Evolutionary conservation across 2,888 invertebrate genomes (phyloP), one percentile per base, ranked within the genome.

Genomic region (Ophraella communa): DNA sequence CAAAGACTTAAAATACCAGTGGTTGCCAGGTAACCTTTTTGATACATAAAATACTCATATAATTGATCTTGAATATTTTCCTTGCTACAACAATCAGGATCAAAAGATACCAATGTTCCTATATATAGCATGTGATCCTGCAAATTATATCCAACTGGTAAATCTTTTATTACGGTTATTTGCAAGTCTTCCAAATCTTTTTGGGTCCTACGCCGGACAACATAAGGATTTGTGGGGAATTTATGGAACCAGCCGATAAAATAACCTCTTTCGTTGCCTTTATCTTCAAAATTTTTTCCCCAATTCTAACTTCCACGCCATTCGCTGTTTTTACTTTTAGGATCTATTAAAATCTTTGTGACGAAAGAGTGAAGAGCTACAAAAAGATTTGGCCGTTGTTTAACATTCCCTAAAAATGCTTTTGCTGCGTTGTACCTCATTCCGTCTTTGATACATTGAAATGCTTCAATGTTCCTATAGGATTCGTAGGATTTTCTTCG

Each of bases 221-320:
- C 87, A 91, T 86, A 45, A 92, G 80, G 4, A 92, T 73, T 74
- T 91, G 89, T 0, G 91, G 89, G 1, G 87, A 85, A 71, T 87
- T 89, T 56, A 91, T 83, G 3, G 88, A 84, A 3, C 91, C 91
- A 0, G 86, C 88, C 8, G 88, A 86, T 4, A 92, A 73, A 59
- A 91, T 86, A 0, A 91, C 84, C 73, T 89, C 89, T 65, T 86
- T 87, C 8, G 81, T 81, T 2, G 87, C 88, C 53, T 69, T 72
- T 7, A 76, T 66, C 1, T 64, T 76, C 1, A 81, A 53, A 3
- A 65, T 68, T 52, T 72, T 71, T 11, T 74, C 72, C 71, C 80
- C 70, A 73, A 84, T 42, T 64, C 71, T 77, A 70, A 85, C 79
- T 30, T 78, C 76, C 0, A 87, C 83, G 0, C 83, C 83, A 4